These are phyloP conservation scores for Mastomys coucha DNA, from an alignment of 2,113 vertebrate genomes.

Conservation along the genomic window DNA sequence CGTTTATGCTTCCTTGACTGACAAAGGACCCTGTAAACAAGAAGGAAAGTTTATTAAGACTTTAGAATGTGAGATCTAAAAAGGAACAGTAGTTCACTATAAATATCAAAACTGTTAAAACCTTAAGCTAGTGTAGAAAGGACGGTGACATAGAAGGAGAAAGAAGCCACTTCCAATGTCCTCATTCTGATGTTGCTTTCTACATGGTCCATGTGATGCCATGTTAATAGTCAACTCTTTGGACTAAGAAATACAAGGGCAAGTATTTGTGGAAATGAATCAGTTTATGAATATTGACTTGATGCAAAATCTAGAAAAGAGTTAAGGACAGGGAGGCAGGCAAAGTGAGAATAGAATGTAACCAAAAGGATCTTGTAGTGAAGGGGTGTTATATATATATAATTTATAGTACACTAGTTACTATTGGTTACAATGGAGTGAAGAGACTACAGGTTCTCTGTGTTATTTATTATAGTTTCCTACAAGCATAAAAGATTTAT, in stretches of 20 bases:
- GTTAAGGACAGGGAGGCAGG: not conserved
- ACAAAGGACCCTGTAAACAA: not conserved
- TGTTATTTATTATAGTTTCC: conserved; percentile 8
- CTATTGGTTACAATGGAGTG: not conserved
- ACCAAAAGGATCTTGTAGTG: not conserved
- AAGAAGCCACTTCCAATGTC: not conserved
- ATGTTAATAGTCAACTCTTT: not conserved
- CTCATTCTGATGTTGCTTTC: not conserved
- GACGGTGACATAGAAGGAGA: not conserved
- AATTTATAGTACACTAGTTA: not conserved
- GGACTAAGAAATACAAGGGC: not conserved
- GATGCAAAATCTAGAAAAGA: not conserved
- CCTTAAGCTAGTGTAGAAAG: not conserved
- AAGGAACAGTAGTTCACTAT: not conserved
- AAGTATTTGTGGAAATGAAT: not conserved
- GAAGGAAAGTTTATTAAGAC: conserved; percentile 1
- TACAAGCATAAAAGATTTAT: not conserved
- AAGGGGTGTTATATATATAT: not conserved
- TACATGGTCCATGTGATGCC: not conserved
- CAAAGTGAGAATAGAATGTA: too few species aligned
- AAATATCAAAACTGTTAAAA: not conserved
- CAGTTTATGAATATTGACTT: not conserved
- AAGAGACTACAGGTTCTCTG: not conserved
- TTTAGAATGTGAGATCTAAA: not conserved
- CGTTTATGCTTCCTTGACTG: not conserved